These are phyloP conservation scores for Oncorhynchus mykiss DNA, from an alignment of 2,113 vertebrate species.

Conservation along the genomic window DNA sequence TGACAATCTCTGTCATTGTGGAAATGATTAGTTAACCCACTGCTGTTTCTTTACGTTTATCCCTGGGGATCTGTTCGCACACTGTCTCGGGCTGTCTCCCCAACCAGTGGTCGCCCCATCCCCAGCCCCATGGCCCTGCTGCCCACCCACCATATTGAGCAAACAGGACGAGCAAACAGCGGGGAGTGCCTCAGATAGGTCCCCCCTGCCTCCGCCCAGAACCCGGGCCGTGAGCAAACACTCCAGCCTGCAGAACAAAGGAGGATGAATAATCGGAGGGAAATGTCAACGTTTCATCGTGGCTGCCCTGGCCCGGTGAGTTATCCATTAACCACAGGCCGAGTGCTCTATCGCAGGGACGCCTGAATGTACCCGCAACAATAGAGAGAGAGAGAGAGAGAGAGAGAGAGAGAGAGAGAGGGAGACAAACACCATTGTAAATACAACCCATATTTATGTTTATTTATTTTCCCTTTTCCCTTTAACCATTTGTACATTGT, in stretches of 20 bases:
- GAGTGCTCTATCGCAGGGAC: constrained; percentile 27
- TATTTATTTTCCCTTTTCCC: no score
- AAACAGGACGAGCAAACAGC: constrained; percentile 56
- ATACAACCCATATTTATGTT: no score
- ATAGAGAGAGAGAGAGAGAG: constrained; percentile 20
- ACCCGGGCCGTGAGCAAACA: constrained; percentile 75
- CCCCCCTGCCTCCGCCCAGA: constrained; percentile 51
- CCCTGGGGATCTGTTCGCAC: neutral
- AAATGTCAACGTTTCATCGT: constrained; percentile 76
- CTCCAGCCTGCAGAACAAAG: constrained; percentile 69
- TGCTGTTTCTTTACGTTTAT: neutral
- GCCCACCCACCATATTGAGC: constrained; percentile 49
- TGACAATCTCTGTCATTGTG: neutral
- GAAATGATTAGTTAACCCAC: neutral
- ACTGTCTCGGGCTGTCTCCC: neutral
- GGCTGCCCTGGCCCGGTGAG: constrained; percentile 42
- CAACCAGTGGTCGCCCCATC: neutral
- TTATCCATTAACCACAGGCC: constrained; percentile 74
- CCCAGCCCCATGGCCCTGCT: neutral
- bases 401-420: constrained; percentile 10
- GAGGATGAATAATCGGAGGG: constrained; percentile 76
- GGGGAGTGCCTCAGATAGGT: constrained; percentile 47
- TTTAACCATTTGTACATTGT: no score
- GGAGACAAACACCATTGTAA: neutral
- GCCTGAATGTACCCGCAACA: constrained; percentile 19